Evolutionary conservation across 2,888 invertebrate genomes (phyloP), one percentile per base, ranked within the genome.

Genomic region (Epirrhoe alternata): DNA sequence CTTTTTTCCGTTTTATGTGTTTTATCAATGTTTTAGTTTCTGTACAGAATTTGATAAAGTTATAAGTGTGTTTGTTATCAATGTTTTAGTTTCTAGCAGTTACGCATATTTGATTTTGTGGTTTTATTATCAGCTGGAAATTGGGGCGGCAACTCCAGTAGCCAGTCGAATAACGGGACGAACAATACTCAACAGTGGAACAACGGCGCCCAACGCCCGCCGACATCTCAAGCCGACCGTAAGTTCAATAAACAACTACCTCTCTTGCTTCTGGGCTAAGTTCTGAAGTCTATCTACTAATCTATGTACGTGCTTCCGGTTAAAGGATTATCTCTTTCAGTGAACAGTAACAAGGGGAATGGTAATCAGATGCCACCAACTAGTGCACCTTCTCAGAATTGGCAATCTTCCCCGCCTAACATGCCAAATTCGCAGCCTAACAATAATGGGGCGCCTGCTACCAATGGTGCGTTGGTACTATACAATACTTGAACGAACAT

Each of bases 181-280:
- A 89, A 88, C 86, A 91, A 88, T 89, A 87, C 89, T 86, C 91
- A 92, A 83, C 93, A 93, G 84, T 94, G 94, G 94, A 91, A 89
- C 81, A 93, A 84, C 78, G 81, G 88, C 73, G 88, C 87, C 73
- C 94, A 94, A 78, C 88, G 94, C 68, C 94, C 94, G 75, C 94
- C 94, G 70, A 87, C 90, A 81, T 92, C 94, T 72, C 93, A 94
- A 85, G 88, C 93, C 64, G 94, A 94, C 84, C 86, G 94, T 94
- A 85, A 67, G 67, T 67, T 52, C 14, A 58, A 35, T 30, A 55
- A 57, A 50, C 10, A 7, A 50, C 30, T 30, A 35, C 86, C 89
- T 88, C 79, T 76, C 82, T 77, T 78, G 57, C 63, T 64, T 57
- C 61, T 64, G 56, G 56, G 55, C 58, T 53, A 16, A 62, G 63